phyloP scores from a whole-genome alignment of 2,888 invertebrate genomes.

The Ernsta delagoae region DNA sequence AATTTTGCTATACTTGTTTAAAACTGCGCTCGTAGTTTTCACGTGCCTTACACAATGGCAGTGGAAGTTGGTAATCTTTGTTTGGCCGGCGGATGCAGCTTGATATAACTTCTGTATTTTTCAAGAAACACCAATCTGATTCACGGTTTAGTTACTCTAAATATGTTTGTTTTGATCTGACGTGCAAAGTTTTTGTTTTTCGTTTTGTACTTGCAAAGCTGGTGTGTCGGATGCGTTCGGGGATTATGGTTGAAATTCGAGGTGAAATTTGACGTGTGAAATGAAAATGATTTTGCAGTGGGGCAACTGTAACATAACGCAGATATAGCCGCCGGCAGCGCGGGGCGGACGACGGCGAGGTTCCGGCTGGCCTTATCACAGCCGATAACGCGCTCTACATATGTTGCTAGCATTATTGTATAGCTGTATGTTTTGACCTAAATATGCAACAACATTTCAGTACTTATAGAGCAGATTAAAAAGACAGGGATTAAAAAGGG shows the following conservation, averaged over 20 bases:
- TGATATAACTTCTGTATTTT: conserved; percentile 48
- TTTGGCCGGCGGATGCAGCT: conserved; percentile 60
- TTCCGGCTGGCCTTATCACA: conserved; percentile 68
- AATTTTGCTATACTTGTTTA: conserved; percentile 77
- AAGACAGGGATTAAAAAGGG: conserved; percentile 19
- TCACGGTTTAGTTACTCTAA: conserved; percentile 37
- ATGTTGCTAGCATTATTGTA: conserved; percentile 33
- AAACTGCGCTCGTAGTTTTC: conserved; percentile 71
- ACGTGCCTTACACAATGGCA: conserved; percentile 69
- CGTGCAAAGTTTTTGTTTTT: conserved; percentile 2
- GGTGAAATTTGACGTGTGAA: conserved; percentile 52
- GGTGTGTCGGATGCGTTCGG: conserved; percentile 2
- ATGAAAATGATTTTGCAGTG: conserved; percentile 55
- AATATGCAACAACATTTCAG: conserved; percentile 39
- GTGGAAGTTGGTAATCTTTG: conserved; percentile 71
- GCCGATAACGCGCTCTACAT: conserved; percentile 64
- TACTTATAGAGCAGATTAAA: conserved; percentile 36
- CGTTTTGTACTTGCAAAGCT: conserved; percentile 2
- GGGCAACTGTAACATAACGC: conserved; percentile 52
- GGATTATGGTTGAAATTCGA: conserved; percentile 19
- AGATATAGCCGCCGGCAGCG: conserved; percentile 64
- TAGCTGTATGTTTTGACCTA: conserved; percentile 38
- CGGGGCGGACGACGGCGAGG: conserved; percentile 50
- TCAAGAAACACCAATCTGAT: conserved; percentile 30
- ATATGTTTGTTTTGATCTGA: conserved; percentile 37